Evolutionary conservation across 1,140 invertebrate genomes (phyloP), one percentile per base, ranked within the genome.

Genomic region (Potamilus streckersoni): DNA sequence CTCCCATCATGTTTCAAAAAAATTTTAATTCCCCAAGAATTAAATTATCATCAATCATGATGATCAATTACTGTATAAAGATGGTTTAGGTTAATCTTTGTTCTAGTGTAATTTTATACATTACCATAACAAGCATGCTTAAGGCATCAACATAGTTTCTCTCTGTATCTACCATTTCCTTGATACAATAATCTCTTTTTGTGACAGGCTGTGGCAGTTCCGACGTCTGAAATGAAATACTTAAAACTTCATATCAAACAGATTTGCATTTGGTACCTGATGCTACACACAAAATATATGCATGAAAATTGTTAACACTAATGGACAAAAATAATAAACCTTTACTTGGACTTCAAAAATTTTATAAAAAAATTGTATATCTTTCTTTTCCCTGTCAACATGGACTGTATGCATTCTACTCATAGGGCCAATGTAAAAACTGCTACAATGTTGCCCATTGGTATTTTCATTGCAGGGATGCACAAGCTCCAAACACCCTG

Each of bases 121-220:
- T 49, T 78, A 88, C 86, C 57, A 69, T 74, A 31, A 84, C 93
- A 61, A 99, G 93, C 91, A 96, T 97, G 82, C 93, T 93, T 20
- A 99, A 91, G 59, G 98, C 97, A 82, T 98, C 96, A 23, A 98
- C 94, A 88, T 99, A 99, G 91, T 99, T 99, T 78, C 94, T 95
- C 90, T 99, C 98, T 0, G 98, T 99, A 89, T 98, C 97, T 17
- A 98, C 93, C 8, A 99, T 91, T 90, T 99, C 98, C 83, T 96
- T 94, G 78, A 99, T 95, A 68, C 98, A 97, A 88, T 97, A 97
- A 90, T 99, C 97, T 74, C 97, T 91, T 90, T 98, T 98, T 87
- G 79, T 81, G 19, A 71, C 58, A 62, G 80, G 79, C 19, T 78
- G 66, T 31, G 79, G 82, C 19, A 80, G 73, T 31, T 81, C 79